phyloP scores from a whole-genome alignment of 2,797 vertebrate genomes.

The Lacerta viridis region DNA sequence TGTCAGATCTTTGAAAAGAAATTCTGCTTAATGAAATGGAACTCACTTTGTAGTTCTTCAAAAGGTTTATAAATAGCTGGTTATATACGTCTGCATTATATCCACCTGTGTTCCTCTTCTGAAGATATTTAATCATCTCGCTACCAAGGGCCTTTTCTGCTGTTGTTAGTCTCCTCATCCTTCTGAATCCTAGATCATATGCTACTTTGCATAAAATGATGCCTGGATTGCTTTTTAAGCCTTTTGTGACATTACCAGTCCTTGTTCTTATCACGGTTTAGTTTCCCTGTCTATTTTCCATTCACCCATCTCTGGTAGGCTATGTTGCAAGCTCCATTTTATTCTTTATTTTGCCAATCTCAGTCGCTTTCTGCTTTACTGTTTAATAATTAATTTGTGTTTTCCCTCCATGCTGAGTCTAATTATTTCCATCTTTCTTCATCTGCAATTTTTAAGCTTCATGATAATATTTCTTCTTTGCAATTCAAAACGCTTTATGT shows the following conservation, averaged over 20 bases:
- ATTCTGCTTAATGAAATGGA: constrained; percentile 50
- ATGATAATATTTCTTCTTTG: neutral
- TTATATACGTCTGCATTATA: constrained; percentile 8
- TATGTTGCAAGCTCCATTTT: neutral
- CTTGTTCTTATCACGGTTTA: neutral
- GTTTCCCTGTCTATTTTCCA: neutral
- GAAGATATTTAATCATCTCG: constrained; percentile 28
- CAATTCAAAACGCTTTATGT: neutral
- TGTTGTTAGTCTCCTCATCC: neutral
- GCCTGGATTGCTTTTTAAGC: constrained; percentile 24
- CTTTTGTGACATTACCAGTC: constrained; percentile 19
- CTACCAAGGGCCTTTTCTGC: neutral
- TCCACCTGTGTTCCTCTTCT: constrained; percentile 21
- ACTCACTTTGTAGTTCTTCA: constrained; percentile 46
- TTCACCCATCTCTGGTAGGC: neutral
- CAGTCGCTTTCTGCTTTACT: neutral
- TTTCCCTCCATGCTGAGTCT: neutral
- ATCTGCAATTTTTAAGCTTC: neutral
- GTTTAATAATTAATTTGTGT: neutral
- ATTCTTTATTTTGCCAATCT: neutral
- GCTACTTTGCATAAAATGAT: constrained; percentile 12
- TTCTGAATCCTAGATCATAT: constrained; percentile 12
- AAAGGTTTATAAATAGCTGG: constrained; percentile 44
- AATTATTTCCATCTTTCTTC: constrained; percentile 38
- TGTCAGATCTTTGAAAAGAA: constrained; percentile 39